Conservation (phyloP, 1,140 invertebrate genomes). For the Philopotamus ludificatus region DNA sequence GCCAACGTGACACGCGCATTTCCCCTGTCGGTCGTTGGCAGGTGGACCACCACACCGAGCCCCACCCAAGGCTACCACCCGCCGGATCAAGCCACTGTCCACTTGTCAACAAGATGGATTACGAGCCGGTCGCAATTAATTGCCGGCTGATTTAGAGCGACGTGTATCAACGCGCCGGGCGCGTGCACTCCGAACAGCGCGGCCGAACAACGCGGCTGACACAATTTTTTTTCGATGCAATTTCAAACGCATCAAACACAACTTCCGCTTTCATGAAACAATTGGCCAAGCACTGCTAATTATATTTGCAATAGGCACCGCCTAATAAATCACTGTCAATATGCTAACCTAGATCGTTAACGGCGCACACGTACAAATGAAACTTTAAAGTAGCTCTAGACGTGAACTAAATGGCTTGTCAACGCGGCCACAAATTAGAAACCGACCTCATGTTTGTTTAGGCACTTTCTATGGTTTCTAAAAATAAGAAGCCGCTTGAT, state of each 20-base stretch:
- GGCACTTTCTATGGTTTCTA: conserved; percentile 1
- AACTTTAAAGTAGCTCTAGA: conserved; percentile 21
- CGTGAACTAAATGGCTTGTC: conserved; percentile 21
- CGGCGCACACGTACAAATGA: conserved; percentile 8
- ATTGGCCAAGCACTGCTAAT: conserved; percentile 18
- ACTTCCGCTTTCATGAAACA: too few species aligned
- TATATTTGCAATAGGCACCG: conserved; percentile 5
- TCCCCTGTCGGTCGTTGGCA: too few species aligned
- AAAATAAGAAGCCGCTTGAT: background rate
- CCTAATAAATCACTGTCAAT: conserved; percentile 22
- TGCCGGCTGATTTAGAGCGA: conserved; percentile 40
- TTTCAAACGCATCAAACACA: too few species aligned
- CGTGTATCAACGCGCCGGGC: conserved; percentile 3
- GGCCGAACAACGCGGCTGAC: background rate
- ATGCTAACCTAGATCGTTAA: conserved; percentile 15
- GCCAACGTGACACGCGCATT: too few species aligned
- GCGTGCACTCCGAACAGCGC: too few species aligned
- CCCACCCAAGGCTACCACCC: conserved; percentile 7
- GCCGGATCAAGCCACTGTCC: conserved; percentile 37
- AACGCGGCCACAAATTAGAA: conserved; percentile 6
- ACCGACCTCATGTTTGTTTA: conserved; percentile 1
- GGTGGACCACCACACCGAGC: conserved; percentile 9
- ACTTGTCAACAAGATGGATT: conserved; percentile 43
- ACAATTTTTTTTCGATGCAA: background rate
- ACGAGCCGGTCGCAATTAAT: conserved; percentile 41